phyloP scores from a whole-genome alignment of 2,797 vertebrate genomes.

The Falco novaeseelandiae region DNA sequence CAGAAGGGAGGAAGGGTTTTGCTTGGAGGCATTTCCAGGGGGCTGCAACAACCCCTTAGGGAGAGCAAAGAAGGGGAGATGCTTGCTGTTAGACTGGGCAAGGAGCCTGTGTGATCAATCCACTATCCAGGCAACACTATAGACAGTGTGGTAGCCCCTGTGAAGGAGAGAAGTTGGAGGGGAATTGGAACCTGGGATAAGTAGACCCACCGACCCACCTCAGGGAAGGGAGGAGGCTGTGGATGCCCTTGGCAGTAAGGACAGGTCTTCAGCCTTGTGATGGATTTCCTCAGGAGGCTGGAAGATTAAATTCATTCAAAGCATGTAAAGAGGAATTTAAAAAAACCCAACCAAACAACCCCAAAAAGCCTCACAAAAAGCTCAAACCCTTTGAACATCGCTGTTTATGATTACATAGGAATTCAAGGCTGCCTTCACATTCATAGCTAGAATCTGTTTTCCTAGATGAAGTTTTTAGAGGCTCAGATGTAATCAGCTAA shows the following conservation, averaged over 20 bases:
- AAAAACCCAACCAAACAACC: not conserved
- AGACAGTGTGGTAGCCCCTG: not conserved
- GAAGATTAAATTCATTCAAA: not conserved
- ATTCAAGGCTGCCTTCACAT: slow-evolving; percentile 6
- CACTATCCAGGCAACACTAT: not conserved
- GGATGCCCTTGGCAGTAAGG: not conserved
- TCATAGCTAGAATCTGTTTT: slow-evolving; percentile 22
- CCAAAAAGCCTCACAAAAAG: not conserved
- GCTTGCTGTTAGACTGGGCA: accelerated
- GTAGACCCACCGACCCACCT: not conserved
- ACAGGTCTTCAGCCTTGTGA: not conserved
- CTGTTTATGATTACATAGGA: slow-evolving; percentile 23
- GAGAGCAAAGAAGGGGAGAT: not conserved
- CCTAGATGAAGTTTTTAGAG: slow-evolving; percentile 39
- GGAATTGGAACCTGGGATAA: not conserved
- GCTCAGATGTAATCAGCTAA: slow-evolving; percentile 52
- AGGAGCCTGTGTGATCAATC: not conserved
- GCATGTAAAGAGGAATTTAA: not conserved
- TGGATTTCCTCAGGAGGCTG: not conserved
- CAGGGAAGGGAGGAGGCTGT: not conserved
- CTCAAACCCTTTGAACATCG: not conserved
- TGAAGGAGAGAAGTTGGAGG: not conserved
- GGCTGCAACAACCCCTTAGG: not conserved
- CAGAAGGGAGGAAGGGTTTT: not conserved
- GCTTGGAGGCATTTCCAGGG: not conserved